phyloP scores from a whole-genome alignment of 2,888 invertebrate genomes.

The Sussaba pulchella region DNA sequence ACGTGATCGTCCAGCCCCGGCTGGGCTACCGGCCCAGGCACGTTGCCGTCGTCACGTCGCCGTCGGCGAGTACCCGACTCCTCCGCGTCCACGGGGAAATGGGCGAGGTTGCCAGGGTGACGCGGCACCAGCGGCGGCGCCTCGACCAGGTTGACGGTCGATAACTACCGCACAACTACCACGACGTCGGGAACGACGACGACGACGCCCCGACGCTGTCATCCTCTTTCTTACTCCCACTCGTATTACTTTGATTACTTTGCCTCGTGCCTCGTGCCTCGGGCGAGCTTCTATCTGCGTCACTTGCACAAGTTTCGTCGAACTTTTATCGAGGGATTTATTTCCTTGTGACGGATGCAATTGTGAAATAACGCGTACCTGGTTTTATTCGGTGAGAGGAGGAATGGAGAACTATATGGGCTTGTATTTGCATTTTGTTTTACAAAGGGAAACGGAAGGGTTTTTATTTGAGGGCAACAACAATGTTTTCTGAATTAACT shows the following conservation, averaged over 20 bases:
- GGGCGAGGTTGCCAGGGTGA: slow-evolving; percentile 80
- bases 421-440: too few species aligned
- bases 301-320: not conserved
- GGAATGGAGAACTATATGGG: too few species aligned
- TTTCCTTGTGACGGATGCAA: not conserved
- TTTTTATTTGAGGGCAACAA: too few species aligned
- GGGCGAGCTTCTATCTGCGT: slow-evolving; percentile 12
- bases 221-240: slow-evolving; percentile 33
- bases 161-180: slow-evolving; percentile 76
- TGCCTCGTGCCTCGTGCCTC: not conserved
- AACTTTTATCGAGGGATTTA: slow-evolving; percentile 3
- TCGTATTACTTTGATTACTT: slow-evolving; percentile 7
- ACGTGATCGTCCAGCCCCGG: slow-evolving; percentile 35
- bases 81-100: slow-evolving; percentile 61
- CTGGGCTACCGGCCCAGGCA: not conserved
- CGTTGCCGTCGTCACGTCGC: slow-evolving; percentile 36
- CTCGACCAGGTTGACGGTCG: slow-evolving; percentile 76
- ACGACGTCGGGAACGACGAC: slow-evolving; percentile 64
- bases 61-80: slow-evolving; percentile 55
- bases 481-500: too few species aligned
- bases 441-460: too few species aligned
- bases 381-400: too few species aligned
- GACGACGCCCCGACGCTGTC: slow-evolving; percentile 62
- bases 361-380: not conserved
- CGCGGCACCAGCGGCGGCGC: slow-evolving; percentile 72